Conservation (phyloP, 2,888 invertebrate species). For the Drosophila gaucha region DNA sequence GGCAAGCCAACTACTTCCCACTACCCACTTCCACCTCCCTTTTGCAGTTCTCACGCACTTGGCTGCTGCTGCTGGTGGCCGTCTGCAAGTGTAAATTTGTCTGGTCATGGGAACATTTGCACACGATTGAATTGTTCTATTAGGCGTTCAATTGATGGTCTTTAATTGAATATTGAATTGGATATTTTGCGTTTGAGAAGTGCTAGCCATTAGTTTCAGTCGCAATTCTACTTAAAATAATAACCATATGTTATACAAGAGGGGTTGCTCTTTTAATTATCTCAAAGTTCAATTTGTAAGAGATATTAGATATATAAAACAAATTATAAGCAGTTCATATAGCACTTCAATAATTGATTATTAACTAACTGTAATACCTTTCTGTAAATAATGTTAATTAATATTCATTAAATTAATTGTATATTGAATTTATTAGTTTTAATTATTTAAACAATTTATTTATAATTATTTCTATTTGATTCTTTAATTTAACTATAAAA, state of each 20-base stretch:
- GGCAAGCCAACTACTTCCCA: constrained; percentile 16
- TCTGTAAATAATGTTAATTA: too few species aligned
- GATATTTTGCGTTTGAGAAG: constrained; percentile 23
- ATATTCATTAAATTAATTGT: too few species aligned
- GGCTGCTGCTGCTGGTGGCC: constrained; percentile 34
- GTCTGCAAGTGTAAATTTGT: constrained; percentile 66
- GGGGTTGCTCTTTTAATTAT: too few species aligned
- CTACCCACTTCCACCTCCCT: constrained; percentile 6
- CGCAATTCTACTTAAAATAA: constrained; percentile 24
- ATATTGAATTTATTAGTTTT: too few species aligned
- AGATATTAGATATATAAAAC: too few species aligned
- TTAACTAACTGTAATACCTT: too few species aligned
- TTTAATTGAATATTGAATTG: constrained; percentile 48
- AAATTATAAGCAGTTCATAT: too few species aligned
- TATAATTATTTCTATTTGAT: too few species aligned
- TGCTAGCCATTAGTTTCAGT: constrained; percentile 29
- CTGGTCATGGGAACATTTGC: constrained; percentile 75
- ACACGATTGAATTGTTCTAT: constrained; percentile 65
- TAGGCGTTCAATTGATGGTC: constrained; percentile 54
- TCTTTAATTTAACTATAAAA: too few species aligned
- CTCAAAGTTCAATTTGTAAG: too few species aligned
- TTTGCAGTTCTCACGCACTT: constrained; percentile 65
- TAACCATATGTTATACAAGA: constrained; percentile 23
- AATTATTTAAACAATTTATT: too few species aligned
- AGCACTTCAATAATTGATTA: too few species aligned